Conservation (phyloP, 2,797 vertebrate species). For the Cheirogaleus major region DNA sequence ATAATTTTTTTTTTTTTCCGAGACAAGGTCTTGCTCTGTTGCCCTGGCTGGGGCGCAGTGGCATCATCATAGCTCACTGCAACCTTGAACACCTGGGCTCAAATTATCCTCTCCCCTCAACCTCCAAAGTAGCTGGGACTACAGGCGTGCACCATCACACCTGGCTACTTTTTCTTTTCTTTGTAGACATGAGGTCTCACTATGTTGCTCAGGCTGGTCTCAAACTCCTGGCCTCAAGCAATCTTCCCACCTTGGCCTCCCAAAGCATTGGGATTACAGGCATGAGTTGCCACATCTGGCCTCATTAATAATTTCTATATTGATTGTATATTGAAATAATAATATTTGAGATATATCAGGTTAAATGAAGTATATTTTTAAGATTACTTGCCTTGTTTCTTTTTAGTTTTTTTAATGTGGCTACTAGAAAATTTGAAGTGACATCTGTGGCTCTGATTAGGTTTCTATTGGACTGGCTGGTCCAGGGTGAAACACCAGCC, state of each 20-base stretch:
- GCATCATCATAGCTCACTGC: not conserved
- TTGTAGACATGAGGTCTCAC: not conserved
- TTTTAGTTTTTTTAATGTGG: not conserved
- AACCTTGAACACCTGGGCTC: too few relatives aligned
- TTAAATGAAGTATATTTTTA: constrained; percentile 17
- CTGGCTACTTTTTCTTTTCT: not conserved
- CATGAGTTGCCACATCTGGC: too few relatives aligned
- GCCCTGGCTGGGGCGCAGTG: not conserved
- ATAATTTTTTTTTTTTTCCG: not conserved
- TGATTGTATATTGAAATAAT: not conserved
- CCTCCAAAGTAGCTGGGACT: not conserved
- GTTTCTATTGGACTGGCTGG: not conserved
- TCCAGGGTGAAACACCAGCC: not conserved
- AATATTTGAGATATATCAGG: not conserved
- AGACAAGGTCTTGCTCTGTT: not conserved
- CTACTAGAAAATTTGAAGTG: not conserved
- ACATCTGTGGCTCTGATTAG: not conserved
- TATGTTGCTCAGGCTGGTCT: not conserved
- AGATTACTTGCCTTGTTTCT: not conserved
- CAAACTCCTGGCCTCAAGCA: not conserved
- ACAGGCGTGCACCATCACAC: not conserved
- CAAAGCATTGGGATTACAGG: not conserved
- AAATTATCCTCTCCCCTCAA: not conserved
- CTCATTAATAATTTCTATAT: not conserved
- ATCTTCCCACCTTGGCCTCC: not conserved